Evolutionary conservation across 2,113 vertebrate genomes (phyloP).

Genomic region (Xenopus borealis): DNA sequence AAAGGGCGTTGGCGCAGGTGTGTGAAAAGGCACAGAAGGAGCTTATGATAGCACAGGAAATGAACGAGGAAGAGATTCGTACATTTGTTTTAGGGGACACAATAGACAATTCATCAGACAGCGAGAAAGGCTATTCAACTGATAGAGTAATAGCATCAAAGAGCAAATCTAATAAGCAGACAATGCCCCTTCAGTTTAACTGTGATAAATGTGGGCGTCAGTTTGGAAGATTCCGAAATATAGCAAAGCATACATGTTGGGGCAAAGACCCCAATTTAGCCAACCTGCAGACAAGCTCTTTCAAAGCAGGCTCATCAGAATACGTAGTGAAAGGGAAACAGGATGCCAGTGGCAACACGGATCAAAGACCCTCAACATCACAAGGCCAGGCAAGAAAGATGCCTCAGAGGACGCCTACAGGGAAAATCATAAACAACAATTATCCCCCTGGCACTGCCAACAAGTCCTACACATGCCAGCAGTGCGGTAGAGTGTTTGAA

Average conservation of each 20-base stretch:
- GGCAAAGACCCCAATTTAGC: neutral
- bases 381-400: neutral
- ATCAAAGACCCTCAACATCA: neutral
- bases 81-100: neutral
- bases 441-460: neutral
- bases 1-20: conserved; percentile 15
- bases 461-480: conserved; percentile 17
- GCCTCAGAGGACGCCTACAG: neutral
- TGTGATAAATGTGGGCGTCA: conserved; percentile 6
- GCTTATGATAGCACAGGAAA: neutral
- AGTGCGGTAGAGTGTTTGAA: conserved; percentile 41
- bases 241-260: conserved; percentile 4
- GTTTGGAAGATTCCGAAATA: conserved; percentile 9
- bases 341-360: neutral
- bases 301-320: neutral
- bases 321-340: neutral
- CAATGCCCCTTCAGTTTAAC: neutral
- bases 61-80: neutral
- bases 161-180: neutral
- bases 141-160: too few species aligned
- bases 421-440: neutral
- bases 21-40: conserved; percentile 21
- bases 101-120: neutral
- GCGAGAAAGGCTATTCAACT: neutral
- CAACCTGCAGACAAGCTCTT: neutral